Percentiles rank a stretch among this genome's conserved stretches.
Conservation (phyloP, 1,140 invertebrate genomes). For the Drosophila nigrodunni region DNA sequence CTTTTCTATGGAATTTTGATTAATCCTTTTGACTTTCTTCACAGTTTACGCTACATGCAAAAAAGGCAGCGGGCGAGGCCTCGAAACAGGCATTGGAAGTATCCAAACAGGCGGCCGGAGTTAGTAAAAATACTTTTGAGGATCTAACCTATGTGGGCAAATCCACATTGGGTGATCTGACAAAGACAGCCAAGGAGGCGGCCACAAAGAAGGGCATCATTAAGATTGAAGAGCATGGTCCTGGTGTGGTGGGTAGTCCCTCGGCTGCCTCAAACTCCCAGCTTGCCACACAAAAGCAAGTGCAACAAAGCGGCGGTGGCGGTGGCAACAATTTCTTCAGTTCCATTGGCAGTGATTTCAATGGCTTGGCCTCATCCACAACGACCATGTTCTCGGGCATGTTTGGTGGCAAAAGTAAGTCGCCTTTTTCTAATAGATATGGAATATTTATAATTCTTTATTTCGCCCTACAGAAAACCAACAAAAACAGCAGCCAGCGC, state of each 20-base stretch:
- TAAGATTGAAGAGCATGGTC: constrained; percentile 85
- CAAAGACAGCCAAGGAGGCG: constrained; percentile 94
- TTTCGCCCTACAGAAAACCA: constrained; percentile 57
- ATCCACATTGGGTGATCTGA: constrained; percentile 94
- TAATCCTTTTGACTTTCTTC: constrained; percentile 9
- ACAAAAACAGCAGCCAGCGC: constrained; percentile 61
- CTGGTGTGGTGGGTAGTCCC: constrained; percentile 14
- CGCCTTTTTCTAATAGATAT: too few relatives aligned
- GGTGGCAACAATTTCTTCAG: constrained; percentile 94
- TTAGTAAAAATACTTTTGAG: constrained; percentile 94
- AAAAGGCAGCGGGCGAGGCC: constrained; percentile 94
- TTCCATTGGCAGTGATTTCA: constrained; percentile 94
- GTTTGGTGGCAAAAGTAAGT: constrained; percentile 88
- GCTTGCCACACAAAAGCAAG: constrained; percentile 84
- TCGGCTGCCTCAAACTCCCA: constrained; percentile 79
- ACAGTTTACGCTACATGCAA: constrained; percentile 93
- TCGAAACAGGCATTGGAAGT: constrained; percentile 94
- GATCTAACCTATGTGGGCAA: constrained; percentile 94
- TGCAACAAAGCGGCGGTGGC: constrained; percentile 79
- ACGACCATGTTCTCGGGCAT: constrained; percentile 96
- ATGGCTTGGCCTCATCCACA: constrained; percentile 95
- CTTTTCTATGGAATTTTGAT: neutral
- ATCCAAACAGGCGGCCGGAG: constrained; percentile 93
- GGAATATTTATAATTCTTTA: neutral
- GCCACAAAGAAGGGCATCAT: constrained; percentile 93